A percentile compares a stretch with the other conserved stretches of the same genome.
phyloP scores from a whole-genome alignment of 37 sponge, comb jelly and placozoan genomes.

The Hexactinellida sp. region DNA sequence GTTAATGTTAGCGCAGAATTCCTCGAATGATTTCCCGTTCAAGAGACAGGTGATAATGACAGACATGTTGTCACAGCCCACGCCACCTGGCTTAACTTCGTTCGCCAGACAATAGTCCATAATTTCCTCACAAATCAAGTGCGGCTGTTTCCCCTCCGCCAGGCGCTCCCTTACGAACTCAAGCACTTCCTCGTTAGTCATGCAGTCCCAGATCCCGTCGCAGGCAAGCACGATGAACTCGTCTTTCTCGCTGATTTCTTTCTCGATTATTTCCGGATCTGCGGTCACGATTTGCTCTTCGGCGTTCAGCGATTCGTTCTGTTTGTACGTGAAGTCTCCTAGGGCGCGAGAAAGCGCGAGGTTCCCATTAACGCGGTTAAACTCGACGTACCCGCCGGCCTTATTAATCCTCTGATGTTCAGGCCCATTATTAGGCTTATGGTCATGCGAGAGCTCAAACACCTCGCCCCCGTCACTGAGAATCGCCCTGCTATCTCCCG shows the following conservation, averaged over 20 bases:
- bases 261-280: constrained; percentile 46
- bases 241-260: constrained; percentile 37
- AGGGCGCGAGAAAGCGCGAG: constrained; percentile 84
- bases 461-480: constrained; percentile 44
- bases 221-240: constrained; percentile 87
- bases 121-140: constrained; percentile 75
- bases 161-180: constrained; percentile 65
- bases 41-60: constrained; percentile 51
- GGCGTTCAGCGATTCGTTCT: constrained; percentile 25
- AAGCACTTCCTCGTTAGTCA: constrained; percentile 69
- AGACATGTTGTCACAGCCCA: constrained; percentile 93
- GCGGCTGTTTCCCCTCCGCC: constrained; percentile 33
- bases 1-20: constrained; percentile 24
- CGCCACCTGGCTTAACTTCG: constrained; percentile 45
- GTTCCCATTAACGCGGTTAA: constrained; percentile 82
- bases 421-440: constrained; percentile 64
- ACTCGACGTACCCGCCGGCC: constrained; percentile 86
- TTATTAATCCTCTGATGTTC: constrained; percentile 53
- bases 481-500: constrained; percentile 77
- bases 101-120: constrained; percentile 73
- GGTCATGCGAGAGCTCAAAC: constrained; percentile 63
- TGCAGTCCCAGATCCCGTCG: constrained; percentile 94
- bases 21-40: constrained; percentile 37
- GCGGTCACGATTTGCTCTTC: constrained; percentile 86
- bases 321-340: constrained; percentile 86